A percentile compares a stretch with the other conserved stretches of the same genome.
Evolutionary conservation across 2,797 vertebrate genomes (phyloP).

Genomic region (Ctenopoma multispine): DNA sequence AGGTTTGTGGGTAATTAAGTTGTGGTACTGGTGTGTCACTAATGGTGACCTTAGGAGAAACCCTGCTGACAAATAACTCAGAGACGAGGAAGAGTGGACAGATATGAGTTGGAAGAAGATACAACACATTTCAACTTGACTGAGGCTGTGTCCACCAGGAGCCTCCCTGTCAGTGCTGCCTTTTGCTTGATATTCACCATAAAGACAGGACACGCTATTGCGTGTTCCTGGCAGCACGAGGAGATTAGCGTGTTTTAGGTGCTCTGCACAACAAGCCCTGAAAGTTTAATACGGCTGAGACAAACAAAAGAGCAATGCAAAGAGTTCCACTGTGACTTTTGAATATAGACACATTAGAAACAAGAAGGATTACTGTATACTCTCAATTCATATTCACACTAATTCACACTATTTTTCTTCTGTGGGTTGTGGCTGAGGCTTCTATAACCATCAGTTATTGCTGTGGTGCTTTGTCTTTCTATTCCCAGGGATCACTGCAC

Average conservation of each 20-base stretch:
- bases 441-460: conserved; percentile 1
- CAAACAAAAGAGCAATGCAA: conserved; percentile 29
- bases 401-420: conserved; percentile 1
- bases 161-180: conserved; percentile 12
- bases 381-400: conserved; percentile 18
- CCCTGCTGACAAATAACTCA: conserved; percentile 39
- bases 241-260: conserved; percentile 27
- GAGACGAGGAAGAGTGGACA: conserved; percentile 30
- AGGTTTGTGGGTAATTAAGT: conserved; percentile 65
- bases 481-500: conserved; percentile 14
- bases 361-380: neutral
- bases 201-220: conserved; percentile 25
- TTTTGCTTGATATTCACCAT: conserved; percentile 33
- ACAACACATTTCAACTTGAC: conserved; percentile 17
- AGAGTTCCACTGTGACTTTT: conserved; percentile 14
- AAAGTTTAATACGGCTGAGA: conserved; percentile 48
- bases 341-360: conserved; percentile 26
- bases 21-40: conserved; percentile 50
- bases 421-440: neutral
- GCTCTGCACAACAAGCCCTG: conserved; percentile 46
- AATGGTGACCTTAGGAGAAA: conserved; percentile 45
- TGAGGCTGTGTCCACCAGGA: conserved; percentile 30
- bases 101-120: conserved; percentile 17
- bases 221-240: conserved; percentile 30
- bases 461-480: conserved; percentile 7